A percentile compares a stretch with the other conserved stretches of the same genome.
phyloP scores from a whole-genome alignment of 2,888 invertebrate species.

The Noctua comes region DNA sequence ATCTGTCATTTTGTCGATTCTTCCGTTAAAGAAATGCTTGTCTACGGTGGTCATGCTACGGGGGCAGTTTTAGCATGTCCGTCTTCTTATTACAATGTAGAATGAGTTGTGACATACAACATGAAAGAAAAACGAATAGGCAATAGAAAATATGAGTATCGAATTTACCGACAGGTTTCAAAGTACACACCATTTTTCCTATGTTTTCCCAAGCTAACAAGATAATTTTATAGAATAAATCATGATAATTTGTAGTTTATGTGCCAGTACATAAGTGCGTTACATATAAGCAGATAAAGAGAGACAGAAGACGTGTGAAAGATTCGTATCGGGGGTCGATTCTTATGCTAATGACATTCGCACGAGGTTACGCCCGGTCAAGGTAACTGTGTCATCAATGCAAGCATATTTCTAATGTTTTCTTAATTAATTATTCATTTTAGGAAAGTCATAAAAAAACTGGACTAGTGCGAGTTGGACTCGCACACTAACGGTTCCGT shows the following conservation, averaged over 20 bases:
- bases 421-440: slow-evolving; percentile 21
- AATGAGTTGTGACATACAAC: not conserved
- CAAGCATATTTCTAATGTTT: slow-evolving; percentile 42
- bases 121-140: not conserved
- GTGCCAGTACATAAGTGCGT: slow-evolving; percentile 33
- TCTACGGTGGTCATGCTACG: too few species aligned
- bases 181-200: not conserved
- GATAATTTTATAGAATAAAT: slow-evolving; percentile 52
- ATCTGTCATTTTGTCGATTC: too few species aligned
- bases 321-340: slow-evolving; percentile 70
- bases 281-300: slow-evolving; percentile 36
- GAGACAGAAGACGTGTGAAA: slow-evolving; percentile 69
- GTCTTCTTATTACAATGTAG: not conserved
- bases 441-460: not conserved
- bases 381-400: slow-evolving; percentile 81
- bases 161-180: slow-evolving; percentile 5
- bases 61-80: too few species aligned
- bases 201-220: slow-evolving; percentile 48
- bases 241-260: slow-evolving; percentile 51
- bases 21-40: too few species aligned
- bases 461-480: accelerated
- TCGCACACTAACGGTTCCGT: not conserved
- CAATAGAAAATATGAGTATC: not conserved
- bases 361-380: slow-evolving; percentile 84
- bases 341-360: slow-evolving; percentile 74